Percentiles rank a stretch among this genome's conserved stretches.
Evolutionary conservation across 2,888 invertebrate species (phyloP).

Genomic region (Plagodis pulveraria): DNA sequence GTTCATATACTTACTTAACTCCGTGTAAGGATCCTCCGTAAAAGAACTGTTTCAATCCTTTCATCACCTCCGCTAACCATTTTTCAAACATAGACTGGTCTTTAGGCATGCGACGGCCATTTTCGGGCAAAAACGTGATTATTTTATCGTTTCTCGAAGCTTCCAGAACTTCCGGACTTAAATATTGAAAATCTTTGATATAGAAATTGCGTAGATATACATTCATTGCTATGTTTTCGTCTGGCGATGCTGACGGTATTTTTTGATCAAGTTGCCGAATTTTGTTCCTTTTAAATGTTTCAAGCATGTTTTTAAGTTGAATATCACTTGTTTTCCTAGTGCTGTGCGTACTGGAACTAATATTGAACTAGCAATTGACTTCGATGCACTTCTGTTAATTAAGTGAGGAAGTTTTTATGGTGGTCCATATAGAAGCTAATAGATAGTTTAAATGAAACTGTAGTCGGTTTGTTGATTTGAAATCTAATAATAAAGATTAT

Average conservation of each 20-base stretch:
- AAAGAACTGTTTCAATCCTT: conserved; percentile 72
- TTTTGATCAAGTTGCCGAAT: conserved; percentile 30
- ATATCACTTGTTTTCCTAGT: neutral
- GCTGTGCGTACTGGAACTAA: neutral
- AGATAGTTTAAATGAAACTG: no score
- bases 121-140: conserved; percentile 32
- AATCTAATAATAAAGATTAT: no score
- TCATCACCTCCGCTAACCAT: conserved; percentile 65
- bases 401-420: conserved; percentile 9
- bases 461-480: no score
- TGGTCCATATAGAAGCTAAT: neutral
- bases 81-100: conserved; percentile 48
- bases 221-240: conserved; percentile 40
- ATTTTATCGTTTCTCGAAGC: conserved; percentile 32
- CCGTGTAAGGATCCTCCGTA: conserved; percentile 77
- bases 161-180: conserved; percentile 57
- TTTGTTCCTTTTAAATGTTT: conserved; percentile 37
- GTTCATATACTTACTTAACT: conserved; percentile 71
- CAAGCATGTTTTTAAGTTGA: conserved; percentile 31
- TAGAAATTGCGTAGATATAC: conserved; percentile 67
- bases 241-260: conserved; percentile 21
- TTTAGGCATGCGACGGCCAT: conserved; percentile 1
- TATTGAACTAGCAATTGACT: neutral
- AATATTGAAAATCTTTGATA: conserved; percentile 70
- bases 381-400: conserved; percentile 30